These are phyloP conservation scores for Lepisosteus oculatus DNA, from an alignment of 2,113 vertebrate genomes.

Conservation along the genomic window DNA sequence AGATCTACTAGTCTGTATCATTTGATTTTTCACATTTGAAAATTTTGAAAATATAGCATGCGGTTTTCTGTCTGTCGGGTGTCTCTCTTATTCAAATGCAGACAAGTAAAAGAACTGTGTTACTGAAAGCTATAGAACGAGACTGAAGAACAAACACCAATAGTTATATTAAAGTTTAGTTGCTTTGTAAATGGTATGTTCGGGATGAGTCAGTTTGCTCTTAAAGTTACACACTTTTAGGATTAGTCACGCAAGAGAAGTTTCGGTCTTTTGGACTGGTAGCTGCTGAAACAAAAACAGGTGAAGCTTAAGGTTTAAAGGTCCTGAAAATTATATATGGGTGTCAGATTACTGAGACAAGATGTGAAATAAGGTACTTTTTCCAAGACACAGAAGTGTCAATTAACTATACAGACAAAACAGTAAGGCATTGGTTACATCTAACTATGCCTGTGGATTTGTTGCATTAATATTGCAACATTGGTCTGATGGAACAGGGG, in stretches of 20 bases:
- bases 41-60: no score
- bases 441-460: no score
- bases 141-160: background rate
- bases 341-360: slow-evolving; percentile 13
- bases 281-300: slow-evolving; percentile 14
- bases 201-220: slow-evolving; percentile 61
- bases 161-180: background rate
- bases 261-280: slow-evolving; percentile 36
- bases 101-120: background rate
- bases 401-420: background rate
- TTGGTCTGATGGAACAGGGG: no score
- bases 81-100: no score
- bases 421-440: no score
- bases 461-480: no score
- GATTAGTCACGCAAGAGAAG: slow-evolving; percentile 60
- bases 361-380: slow-evolving; percentile 12
- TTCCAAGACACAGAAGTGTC: background rate
- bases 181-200: slow-evolving; percentile 3
- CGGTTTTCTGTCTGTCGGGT: no score
- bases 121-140: background rate
- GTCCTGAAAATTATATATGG: background rate
- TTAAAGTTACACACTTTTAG: slow-evolving; percentile 21
- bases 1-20: no score
- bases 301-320: slow-evolving; percentile 16
- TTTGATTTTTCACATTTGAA: no score